Base-by-base conservation (phyloP, 2,797 vertebrate genomes). In the Sebastes flavidus region DNA sequence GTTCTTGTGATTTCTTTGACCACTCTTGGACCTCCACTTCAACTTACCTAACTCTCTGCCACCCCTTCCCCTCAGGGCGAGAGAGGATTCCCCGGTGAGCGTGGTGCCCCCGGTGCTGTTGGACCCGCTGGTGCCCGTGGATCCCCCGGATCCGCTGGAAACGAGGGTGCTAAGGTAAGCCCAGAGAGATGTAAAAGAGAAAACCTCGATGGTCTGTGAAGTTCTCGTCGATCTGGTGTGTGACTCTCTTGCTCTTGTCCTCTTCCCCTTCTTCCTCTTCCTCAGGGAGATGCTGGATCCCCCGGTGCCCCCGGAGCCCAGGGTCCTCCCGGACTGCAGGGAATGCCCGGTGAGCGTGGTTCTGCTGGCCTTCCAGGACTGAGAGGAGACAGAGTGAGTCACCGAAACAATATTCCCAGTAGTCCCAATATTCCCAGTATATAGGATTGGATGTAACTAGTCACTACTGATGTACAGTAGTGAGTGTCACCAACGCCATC, bases 271-370 rank as follows among this genome's bases (percentile, higher is more conserved):
- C 0, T 2, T 0, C 54, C 6, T 84, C 36, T 72, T 65, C 42
- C 16, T 58, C 77, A 99, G 99, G 99, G 99, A 91, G 99, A 99
- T 85, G 82, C 96, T 94, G 98, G 98, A 91, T 93, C 97, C 65
- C 78, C 96, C 6, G 99, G 99, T 91, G 65, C 95, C 72, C 95
- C 98, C 0, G 98, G 98, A n/a, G 93, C 81, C 87, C 97, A 97
- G 84, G 98, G 98, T 4, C 88, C 97, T 83, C 96, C 98, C 24
- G 99, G 98, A 90, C 97, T 99, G 89, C 98, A 99, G 94, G 98
- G 99, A 76, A 99, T 99, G 98, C 98, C 99, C 36, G 99, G 99
- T 83, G 99, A 99, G 81, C 97, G 98, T 8, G 99, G 99, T 87
- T 90, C 98, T 77, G 96, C 94, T 84, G 99, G 98, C 70, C 97